phyloP scores from a whole-genome alignment of 2,888 invertebrate genomes.

The Hirtodrosophila duncani region DNA sequence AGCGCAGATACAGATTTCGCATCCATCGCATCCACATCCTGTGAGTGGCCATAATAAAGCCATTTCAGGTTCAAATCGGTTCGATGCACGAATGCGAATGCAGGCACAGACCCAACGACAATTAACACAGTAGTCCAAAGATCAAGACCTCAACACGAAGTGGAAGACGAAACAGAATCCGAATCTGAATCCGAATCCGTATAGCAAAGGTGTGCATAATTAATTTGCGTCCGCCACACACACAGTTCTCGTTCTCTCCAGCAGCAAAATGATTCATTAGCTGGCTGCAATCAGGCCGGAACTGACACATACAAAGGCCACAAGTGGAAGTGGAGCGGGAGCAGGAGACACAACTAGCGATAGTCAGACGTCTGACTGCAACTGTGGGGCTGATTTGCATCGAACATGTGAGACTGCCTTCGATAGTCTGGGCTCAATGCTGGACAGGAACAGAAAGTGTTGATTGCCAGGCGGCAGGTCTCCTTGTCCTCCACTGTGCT shows the following conservation, averaged over 20 bases:
- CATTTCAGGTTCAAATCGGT: slow-evolving; percentile 68
- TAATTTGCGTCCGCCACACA: slow-evolving; percentile 71
- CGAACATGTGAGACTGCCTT: slow-evolving; percentile 71
- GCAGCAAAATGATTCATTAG: slow-evolving; percentile 76
- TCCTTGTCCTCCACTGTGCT: background rate
- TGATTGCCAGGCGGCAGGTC: slow-evolving; percentile 62
- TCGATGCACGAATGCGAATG: slow-evolving; percentile 33
- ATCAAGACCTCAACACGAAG: slow-evolving; percentile 73
- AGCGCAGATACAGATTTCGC: slow-evolving; percentile 8
- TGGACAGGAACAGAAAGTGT: slow-evolving; percentile 51
- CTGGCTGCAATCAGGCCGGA: slow-evolving; percentile 68
- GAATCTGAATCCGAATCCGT: slow-evolving; percentile 27
- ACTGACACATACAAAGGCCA: slow-evolving; percentile 73
- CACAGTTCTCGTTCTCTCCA: slow-evolving; percentile 18
- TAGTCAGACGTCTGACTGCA: too few species aligned
- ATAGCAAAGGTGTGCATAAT: slow-evolving; percentile 75
- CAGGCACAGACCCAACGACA: slow-evolving; percentile 53
- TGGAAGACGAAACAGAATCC: slow-evolving; percentile 18
- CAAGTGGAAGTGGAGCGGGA: too few species aligned
- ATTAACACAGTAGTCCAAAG: slow-evolving; percentile 78
- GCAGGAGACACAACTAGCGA: too few species aligned
- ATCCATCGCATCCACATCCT: slow-evolving; percentile 28
- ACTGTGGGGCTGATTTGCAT: slow-evolving; percentile 69
- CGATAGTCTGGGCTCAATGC: slow-evolving; percentile 40
- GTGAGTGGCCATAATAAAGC: slow-evolving; percentile 58